Evolutionary conservation across 2,113 vertebrate species (phyloP).

Genomic region (Tragelaphus strepsiceros): DNA sequence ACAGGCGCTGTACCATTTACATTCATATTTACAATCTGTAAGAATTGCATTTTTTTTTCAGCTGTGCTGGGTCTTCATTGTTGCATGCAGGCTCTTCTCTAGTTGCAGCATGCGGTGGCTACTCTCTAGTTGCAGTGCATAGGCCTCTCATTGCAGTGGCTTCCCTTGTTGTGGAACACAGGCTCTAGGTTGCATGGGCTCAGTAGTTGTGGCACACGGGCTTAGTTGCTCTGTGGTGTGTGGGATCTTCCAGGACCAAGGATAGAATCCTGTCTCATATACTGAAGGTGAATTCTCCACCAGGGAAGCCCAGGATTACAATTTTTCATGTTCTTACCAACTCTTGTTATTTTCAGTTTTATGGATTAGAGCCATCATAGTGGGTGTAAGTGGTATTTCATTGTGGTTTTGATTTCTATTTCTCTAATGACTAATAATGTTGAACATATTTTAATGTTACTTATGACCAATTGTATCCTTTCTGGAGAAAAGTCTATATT

Average conservation of each 20-base stretch:
- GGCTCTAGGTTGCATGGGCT: neutral
- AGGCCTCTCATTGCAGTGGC: neutral
- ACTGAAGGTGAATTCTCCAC: neutral
- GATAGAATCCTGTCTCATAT: neutral
- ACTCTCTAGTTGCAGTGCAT: neutral
- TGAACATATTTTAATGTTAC: neutral
- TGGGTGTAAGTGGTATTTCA: neutral
- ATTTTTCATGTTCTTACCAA: neutral
- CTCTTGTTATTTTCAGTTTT: neutral
- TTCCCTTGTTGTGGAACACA: neutral
- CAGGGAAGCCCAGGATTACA: neutral
- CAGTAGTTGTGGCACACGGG: rapidly evolving
- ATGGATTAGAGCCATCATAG: neutral
- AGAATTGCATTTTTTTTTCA: neutral
- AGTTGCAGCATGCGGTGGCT: neutral
- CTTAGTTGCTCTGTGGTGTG: neutral
- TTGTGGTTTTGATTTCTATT: neutral
- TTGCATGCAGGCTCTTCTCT: neutral
- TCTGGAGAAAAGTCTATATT: neutral
- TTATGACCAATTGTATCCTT: neutral
- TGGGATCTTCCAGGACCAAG: neutral
- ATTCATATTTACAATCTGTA: neutral
- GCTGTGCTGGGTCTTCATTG: neutral
- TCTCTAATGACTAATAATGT: neutral
- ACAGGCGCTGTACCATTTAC: neutral